phyloP scores from a whole-genome alignment of 2,113 vertebrate genomes.

The Promerops cafer region DNA sequence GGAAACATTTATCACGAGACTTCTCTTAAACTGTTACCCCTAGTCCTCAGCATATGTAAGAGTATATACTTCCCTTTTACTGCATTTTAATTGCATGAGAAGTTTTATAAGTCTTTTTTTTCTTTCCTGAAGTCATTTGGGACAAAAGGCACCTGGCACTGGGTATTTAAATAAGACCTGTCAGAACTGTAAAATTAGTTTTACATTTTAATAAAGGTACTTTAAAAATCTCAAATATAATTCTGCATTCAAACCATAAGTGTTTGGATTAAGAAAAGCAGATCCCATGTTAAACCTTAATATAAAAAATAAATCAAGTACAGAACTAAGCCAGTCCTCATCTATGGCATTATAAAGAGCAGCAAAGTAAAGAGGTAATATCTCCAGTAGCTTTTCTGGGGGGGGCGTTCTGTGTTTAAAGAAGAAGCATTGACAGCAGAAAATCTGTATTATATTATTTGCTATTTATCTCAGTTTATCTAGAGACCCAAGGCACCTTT shows the following conservation, averaged over 20 bases:
- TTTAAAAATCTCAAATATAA: constrained; percentile 36
- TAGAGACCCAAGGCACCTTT: background rate
- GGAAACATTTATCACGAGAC: background rate
- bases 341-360: background rate
- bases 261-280: constrained; percentile 2
- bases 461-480: background rate
- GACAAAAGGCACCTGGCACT: constrained; percentile 42
- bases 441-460: background rate
- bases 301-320: background rate
- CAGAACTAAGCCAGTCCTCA: background rate
- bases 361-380: background rate
- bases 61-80: constrained; percentile 14
- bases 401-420: background rate
- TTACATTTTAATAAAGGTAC: constrained; percentile 25
- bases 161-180: constrained; percentile 31
- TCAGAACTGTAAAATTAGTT: constrained; percentile 51
- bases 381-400: background rate
- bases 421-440: background rate
- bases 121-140: background rate
- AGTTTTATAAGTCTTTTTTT: background rate
- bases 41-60: background rate
- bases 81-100: constrained; percentile 28
- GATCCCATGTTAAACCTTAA: background rate
- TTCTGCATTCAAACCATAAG: background rate
- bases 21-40: background rate